These are phyloP conservation scores for Verasper variegatus DNA, from an alignment of 2,113 vertebrate species.

Conservation along the genomic window DNA sequence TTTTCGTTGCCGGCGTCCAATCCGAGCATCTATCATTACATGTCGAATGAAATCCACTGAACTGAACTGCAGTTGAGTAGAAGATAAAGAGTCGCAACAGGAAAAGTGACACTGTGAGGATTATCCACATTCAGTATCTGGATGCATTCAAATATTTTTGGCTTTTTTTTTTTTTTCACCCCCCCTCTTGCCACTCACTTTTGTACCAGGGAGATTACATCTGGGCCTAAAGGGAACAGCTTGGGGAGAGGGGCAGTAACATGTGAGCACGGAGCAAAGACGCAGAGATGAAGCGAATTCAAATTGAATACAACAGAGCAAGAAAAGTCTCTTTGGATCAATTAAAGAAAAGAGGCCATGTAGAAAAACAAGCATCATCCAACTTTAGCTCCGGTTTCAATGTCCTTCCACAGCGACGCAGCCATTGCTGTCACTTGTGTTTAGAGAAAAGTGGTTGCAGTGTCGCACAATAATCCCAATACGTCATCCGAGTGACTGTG, in stretches of 20 bases:
- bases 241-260: slow-evolving; percentile 4
- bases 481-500: slow-evolving; percentile 52
- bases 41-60: not conserved
- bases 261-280: not conserved
- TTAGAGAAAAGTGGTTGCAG: slow-evolving; percentile 47
- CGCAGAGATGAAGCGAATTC: not conserved
- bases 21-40: not conserved
- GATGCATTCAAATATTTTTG: slow-evolving; percentile 29
- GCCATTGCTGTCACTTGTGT: slow-evolving; percentile 35
- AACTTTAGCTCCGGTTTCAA: slow-evolving; percentile 1
- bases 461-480: slow-evolving; percentile 70
- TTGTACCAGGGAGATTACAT: slow-evolving; percentile 51
- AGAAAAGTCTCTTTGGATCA: not conserved
- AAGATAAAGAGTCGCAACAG: slow-evolving; percentile 4
- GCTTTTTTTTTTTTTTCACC: not conserved
- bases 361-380: not conserved
- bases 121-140: slow-evolving; percentile 36
- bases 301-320: not conserved
- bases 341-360: not conserved
- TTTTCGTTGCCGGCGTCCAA: not conserved
- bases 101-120: slow-evolving; percentile 36
- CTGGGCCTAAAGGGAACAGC: slow-evolving; percentile 42
- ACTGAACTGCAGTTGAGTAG: not conserved
- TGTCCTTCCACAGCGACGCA: not conserved
- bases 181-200: slow-evolving; percentile 23